Conservation (phyloP, 2,888 invertebrate species). For the Acronicta aceris region DNA sequence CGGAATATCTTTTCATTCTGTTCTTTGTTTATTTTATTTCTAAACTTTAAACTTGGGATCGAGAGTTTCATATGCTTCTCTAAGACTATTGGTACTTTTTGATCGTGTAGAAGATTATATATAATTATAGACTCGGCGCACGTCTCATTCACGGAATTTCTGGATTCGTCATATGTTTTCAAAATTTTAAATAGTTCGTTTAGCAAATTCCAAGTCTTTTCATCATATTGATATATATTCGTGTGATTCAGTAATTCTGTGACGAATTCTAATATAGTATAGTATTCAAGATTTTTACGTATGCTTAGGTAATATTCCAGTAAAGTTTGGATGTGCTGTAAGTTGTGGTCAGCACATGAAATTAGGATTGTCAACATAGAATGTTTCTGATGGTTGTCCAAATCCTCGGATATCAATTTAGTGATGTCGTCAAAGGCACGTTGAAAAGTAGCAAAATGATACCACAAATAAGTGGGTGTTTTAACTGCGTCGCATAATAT, state of each 20-base stretch:
- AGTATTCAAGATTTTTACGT: conserved; percentile 65
- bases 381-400: conserved; percentile 53
- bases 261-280: conserved; percentile 63
- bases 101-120: conserved; percentile 63
- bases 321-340: conserved; percentile 61
- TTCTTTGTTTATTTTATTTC: conserved; percentile 58
- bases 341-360: conserved; percentile 60
- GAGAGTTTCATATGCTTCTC: conserved; percentile 61
- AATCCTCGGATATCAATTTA: conserved; percentile 42
- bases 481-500: conserved; percentile 44
- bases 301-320: conserved; percentile 67
- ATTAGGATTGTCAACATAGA: conserved; percentile 67
- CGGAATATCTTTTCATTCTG: conserved; percentile 69
- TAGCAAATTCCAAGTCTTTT: conserved; percentile 70
- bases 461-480: conserved; percentile 66
- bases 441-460: conserved; percentile 71
- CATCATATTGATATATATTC: conserved; percentile 62
- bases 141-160: conserved; percentile 36
- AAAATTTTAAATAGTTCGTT: conserved; percentile 68
- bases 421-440: conserved; percentile 67
- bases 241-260: conserved; percentile 59
- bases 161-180: conserved; percentile 65
- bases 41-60: conserved; percentile 62
- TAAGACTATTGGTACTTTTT: conserved; percentile 63
- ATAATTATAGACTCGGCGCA: conserved; percentile 66